phyloP scores from a whole-genome alignment of 2,113 vertebrate genomes.

The Crotophaga sulcirostris region DNA sequence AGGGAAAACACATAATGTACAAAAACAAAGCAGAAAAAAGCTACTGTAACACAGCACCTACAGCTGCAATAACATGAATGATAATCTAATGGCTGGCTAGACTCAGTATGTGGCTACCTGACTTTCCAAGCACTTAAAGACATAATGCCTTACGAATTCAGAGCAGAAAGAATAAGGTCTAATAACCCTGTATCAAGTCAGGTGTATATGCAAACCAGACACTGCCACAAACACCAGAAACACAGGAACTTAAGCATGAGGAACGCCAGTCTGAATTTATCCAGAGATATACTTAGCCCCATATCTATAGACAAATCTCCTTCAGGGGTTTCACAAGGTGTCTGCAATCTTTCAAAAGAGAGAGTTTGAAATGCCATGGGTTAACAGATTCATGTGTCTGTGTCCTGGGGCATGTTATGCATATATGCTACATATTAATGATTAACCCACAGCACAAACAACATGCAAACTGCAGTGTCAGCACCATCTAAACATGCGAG shows the following conservation, averaged over 20 bases:
- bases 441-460: slow-evolving; percentile 16
- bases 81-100: neutral
- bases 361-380: neutral
- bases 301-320: neutral
- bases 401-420: neutral
- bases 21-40: neutral
- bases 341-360: neutral
- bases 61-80: neutral
- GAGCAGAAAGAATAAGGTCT: neutral
- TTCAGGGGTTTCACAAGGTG: neutral
- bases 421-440: neutral
- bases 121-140: neutral
- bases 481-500: neutral
- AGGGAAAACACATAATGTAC: neutral
- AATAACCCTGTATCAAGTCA: neutral
- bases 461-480: neutral
- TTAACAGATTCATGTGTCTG: neutral
- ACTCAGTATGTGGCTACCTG: neutral
- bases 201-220: neutral
- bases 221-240: neutral
- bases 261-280: neutral
- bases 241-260: neutral
- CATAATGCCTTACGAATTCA: neutral
- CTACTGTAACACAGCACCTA: neutral
- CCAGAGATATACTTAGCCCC: neutral